Base-by-base conservation (phyloP, 2,797 vertebrate species). In the Pogoniulus pusillus region DNA sequence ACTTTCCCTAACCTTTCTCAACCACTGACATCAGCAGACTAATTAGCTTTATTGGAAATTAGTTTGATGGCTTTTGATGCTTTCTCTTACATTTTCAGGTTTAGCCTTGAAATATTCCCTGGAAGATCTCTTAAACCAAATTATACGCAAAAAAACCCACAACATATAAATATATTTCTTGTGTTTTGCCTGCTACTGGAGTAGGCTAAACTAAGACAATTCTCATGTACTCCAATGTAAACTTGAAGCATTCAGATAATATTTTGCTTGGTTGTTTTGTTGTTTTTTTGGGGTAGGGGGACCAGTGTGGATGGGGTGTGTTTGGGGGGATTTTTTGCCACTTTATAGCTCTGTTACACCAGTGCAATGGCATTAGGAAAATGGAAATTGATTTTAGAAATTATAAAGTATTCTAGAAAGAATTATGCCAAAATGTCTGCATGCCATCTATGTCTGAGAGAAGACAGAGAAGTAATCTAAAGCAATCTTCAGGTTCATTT, bases 231-330 rank as follows among this genome's bases (percentile, higher is more conserved):
- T 2, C 13, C 66, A 6, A 12, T 62, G n/a, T 15, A 79, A 90
- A 82, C 29, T 30, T 57, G 30, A 77, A 68, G 3, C 7, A 49
- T 45, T 70, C 12, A 2, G 29, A 32, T 59, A 63, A 45, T 41
- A 34, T 1, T 5, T 41, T 70, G 32, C 1, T 12, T 6, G 54
- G 32, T 27, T 65, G 32, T 55, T 30, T n/a, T n/a, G n/a, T n/a
- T n/a, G n/a, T n/a, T n/a, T n/a, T n/a, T n/a, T 54, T 51, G 37
- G 5, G 3, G 0, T 4, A 6, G 7, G 1, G 5, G 0, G 4
- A 43, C 16, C 41, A 43, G 41, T 17, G 41, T 43, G 16, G 16
- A 18, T 18, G 17, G 16, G 15, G 41, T 43, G 16, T 43, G 16
- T 43, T 17, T 43, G 43, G 6, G 16, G 41, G 17, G 41, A 43